A percentile compares a stretch with the other conserved stretches of the same genome.
Conservation (phyloP, 1,140 invertebrate species). For the Paralvinella palmiformis region DNA sequence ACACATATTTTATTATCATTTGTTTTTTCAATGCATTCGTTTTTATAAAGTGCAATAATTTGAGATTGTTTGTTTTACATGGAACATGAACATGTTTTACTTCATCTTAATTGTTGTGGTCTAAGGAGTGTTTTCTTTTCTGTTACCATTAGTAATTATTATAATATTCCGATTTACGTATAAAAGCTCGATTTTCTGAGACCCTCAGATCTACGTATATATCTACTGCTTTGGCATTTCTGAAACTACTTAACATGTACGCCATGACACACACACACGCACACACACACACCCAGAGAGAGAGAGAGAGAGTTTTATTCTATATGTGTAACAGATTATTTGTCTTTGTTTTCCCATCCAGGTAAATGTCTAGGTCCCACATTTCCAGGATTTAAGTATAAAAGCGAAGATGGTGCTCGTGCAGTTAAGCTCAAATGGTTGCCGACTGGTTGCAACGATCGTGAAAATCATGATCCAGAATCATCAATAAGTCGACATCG, state of each 20-base stretch:
- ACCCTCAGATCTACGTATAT: too few species aligned
- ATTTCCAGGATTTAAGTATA: constrained; percentile 30
- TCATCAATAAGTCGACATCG: not conserved
- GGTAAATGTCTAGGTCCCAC: constrained; percentile 32
- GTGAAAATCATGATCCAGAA: not conserved
- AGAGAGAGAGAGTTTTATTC: not conserved
- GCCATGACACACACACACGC: not conserved
- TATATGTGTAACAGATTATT: not conserved
- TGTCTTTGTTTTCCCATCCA: constrained; percentile 16
- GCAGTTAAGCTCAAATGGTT: constrained; percentile 14
- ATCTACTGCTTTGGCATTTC: not conserved
- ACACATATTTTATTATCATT: too few species aligned
- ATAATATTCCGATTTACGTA: too few species aligned
- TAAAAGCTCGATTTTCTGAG: too few species aligned
- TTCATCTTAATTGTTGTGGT: too few species aligned
- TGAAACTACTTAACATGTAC: not conserved
- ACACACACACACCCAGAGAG: not conserved
- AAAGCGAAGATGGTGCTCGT: constrained; percentile 25
- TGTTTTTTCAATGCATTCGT: too few species aligned
- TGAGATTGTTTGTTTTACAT: too few species aligned
- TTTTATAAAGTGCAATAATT: too few species aligned
- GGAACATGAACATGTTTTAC: too few species aligned
- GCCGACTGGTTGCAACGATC: not conserved
- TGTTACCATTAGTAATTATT: too few species aligned
- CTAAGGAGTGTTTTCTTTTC: too few species aligned